These are phyloP conservation scores for Atlantisia rogersi DNA, from an alignment of 2,113 vertebrate genomes.

Conservation along the genomic window DNA sequence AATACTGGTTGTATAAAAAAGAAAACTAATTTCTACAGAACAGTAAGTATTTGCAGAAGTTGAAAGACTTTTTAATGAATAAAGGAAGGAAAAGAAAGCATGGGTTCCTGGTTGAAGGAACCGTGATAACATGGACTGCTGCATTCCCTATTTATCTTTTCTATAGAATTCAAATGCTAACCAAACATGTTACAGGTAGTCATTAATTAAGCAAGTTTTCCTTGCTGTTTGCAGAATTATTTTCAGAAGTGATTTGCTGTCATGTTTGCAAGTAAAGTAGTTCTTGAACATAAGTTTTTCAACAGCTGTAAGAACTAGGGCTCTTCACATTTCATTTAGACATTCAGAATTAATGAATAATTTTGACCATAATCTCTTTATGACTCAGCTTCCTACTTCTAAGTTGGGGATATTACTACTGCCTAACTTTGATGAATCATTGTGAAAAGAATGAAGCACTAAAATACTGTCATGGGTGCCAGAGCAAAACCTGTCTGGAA, in stretches of 20 bases:
- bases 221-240: not conserved
- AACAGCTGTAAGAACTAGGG: not conserved
- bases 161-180: not conserved
- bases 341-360: not conserved
- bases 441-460: not conserved
- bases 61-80: not conserved
- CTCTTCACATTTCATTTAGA: not conserved
- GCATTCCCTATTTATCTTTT: not conserved
- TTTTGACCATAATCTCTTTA: not conserved
- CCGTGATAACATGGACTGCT: not conserved
- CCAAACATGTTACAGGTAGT: not conserved
- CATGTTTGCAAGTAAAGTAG: not conserved
- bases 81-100: not conserved
- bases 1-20: not conserved
- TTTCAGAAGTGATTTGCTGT: not conserved
- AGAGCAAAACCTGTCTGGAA: not conserved
- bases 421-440: not conserved
- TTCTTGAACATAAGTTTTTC: not conserved
- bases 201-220: not conserved
- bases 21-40: not conserved
- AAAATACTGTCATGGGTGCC: not conserved
- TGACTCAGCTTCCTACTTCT: not conserved
- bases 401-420: not conserved
- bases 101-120: not conserved
- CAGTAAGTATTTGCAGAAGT: not conserved